These are phyloP conservation scores for Physella acuta DNA, from an alignment of 1,140 invertebrate genomes.

Conservation along the genomic window DNA sequence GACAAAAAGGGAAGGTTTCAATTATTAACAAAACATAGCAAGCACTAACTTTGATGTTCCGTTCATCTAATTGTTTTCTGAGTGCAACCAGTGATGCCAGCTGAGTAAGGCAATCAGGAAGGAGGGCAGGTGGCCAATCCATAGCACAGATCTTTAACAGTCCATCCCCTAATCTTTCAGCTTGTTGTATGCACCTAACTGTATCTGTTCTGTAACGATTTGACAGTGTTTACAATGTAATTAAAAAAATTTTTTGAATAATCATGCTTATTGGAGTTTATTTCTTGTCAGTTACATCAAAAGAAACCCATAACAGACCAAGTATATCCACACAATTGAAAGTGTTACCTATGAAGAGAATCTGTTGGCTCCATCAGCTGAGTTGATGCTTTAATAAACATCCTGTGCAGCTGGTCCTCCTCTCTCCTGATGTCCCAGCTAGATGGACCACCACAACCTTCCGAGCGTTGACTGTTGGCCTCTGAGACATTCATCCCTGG, in stretches of 20 bases:
- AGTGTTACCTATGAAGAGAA: conserved; percentile 39
- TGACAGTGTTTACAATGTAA: too few relatives aligned
- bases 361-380: conserved; percentile 38
- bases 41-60: conserved; percentile 35
- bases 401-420: conserved; percentile 37
- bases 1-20: too few relatives aligned
- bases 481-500: conserved; percentile 42
- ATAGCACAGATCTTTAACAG: conserved; percentile 43
- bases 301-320: too few relatives aligned
- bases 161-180: conserved; percentile 40
- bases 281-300: too few relatives aligned
- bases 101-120: conserved; percentile 35
- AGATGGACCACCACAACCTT: conserved; percentile 12
- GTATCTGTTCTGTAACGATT: conserved; percentile 39
- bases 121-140: conserved; percentile 47
- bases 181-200: conserved; percentile 36
- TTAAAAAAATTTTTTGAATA: too few relatives aligned
- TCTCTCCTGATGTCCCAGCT: conserved; percentile 41
- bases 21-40: too few relatives aligned
- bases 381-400: conserved; percentile 44
- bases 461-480: conserved; percentile 8
- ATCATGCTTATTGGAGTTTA: too few relatives aligned
- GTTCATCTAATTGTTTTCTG: conserved; percentile 45
- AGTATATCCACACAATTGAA: too few relatives aligned
- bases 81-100: conserved; percentile 36